A percentile compares a stretch with the other conserved stretches of the same genome.
phyloP scores from a whole-genome alignment of 2,888 invertebrate genomes.

The Drosophila incognita region DNA sequence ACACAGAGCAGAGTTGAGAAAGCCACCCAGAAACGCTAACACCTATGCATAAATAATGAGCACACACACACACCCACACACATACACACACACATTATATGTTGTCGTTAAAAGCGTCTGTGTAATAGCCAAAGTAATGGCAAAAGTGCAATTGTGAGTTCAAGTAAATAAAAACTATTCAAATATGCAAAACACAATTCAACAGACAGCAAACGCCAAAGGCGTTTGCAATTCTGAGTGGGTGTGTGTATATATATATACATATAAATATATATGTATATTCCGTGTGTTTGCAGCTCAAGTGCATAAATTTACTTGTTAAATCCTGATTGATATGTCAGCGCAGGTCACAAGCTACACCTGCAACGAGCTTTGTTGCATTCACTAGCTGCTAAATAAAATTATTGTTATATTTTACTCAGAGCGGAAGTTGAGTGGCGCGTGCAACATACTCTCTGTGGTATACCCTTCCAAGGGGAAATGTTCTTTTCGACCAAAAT shows the following conservation, averaged over 20 bases:
- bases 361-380: constrained; percentile 32
- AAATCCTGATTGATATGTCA: constrained; percentile 82
- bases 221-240: constrained; percentile 14
- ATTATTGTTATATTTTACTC: constrained; percentile 46
- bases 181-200: constrained; percentile 80
- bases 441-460: constrained; percentile 8
- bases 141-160: constrained; percentile 81
- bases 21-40: constrained; percentile 60
- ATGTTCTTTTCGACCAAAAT: neutral
- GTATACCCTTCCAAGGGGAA: neutral
- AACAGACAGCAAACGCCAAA: constrained; percentile 58
- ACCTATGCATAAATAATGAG: constrained; percentile 80
- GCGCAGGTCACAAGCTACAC: constrained; percentile 40
- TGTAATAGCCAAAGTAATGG: constrained; percentile 80
- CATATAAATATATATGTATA: constrained; percentile 8
- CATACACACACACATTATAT: constrained; percentile 18
- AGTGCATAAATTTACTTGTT: constrained; percentile 82
- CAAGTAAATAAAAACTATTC: constrained; percentile 81
- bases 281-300: constrained; percentile 47
- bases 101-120: constrained; percentile 77
- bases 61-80: constrained; percentile 38
- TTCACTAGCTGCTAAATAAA: constrained; percentile 35
- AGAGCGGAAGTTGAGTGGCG: constrained; percentile 34
- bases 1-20: constrained; percentile 40
- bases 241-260: neutral